Evolutionary conservation across 2,888 invertebrate species (phyloP).

Genomic region (Colostygia pectinataria): DNA sequence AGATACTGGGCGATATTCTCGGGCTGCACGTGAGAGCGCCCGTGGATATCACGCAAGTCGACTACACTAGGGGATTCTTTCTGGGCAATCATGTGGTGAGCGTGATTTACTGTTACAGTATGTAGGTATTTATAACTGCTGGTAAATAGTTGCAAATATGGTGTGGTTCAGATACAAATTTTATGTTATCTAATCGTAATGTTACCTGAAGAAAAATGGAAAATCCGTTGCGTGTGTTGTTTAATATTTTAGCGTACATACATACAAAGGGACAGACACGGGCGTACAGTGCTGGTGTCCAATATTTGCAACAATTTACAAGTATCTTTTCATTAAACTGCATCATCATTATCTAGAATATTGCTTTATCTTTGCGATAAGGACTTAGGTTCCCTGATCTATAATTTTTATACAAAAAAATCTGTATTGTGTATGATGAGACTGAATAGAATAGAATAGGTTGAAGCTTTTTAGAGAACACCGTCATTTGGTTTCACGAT

Average conservation of each 20-base stretch:
- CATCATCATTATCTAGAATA: slow-evolving; percentile 61
- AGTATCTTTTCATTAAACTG: slow-evolving; percentile 13
- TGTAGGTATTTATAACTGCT: not conserved
- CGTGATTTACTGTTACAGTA: not conserved
- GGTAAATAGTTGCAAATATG: slow-evolving; percentile 7
- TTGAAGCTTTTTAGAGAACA: slow-evolving; percentile 59
- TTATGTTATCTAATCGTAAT: too few relatives aligned
- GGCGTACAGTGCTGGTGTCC: too few relatives aligned
- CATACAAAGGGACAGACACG: not conserved
- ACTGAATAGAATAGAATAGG: slow-evolving; percentile 24
- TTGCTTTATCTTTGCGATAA: slow-evolving; percentile 41
- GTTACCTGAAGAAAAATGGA: too few relatives aligned
- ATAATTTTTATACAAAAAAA: not conserved
- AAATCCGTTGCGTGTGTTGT: not conserved
- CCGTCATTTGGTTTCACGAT: slow-evolving; percentile 57
- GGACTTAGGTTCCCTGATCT: not conserved
- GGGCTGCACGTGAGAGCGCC: slow-evolving; percentile 84
- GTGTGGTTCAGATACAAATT: not conserved
- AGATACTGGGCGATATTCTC: slow-evolving; percentile 88
- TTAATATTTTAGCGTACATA: too few relatives aligned
- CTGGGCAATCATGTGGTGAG: slow-evolving; percentile 91
- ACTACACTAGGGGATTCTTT: slow-evolving; percentile 88
- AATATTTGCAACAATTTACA: slow-evolving; percentile 3
- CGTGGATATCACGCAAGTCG: slow-evolving; percentile 51
- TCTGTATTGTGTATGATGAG: slow-evolving; percentile 16